Evolutionary conservation across 2,113 vertebrate species (phyloP), one percentile per base, ranked within the genome.

Genomic region (Aspiorhynchus laticeps): DNA sequence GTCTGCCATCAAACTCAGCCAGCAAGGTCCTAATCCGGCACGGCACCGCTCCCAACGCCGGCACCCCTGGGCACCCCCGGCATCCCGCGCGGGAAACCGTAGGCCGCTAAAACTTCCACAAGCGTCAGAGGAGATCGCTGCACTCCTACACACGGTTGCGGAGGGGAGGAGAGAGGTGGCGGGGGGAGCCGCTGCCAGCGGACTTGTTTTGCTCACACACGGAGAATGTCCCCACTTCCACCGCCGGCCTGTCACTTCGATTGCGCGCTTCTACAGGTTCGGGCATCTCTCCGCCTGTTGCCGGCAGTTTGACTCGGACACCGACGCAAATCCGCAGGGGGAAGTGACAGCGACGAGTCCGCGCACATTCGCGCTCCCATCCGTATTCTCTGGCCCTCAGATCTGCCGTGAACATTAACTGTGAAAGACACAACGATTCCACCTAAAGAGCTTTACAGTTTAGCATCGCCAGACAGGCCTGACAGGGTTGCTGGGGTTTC

Each of bases 1-100:
- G 94, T 98, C 96, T 96, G 95, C 94, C 96, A 95, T 97, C 97
- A 97, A 96, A 92, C 92, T 91, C 94, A 95, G 94, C 93, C 94
- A 95, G 94, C 92, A 87, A 94, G 90, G 90, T 15, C 93, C 95
- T 97, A 96, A 98, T 97, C 92, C 93, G 96, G 96, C 93, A 91
- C 95, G 96, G 95, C 97, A 96, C 92, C 84, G 86, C 94, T 97
- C 93, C 95, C 94, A 96, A 96, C 92, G 96, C 91, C 73, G 91
- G 92, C 90, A n/a, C 82, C n/a, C 53, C 83, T 11, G 93, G 94
- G 93, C 90, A 83, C 46, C 41, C 73, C 90, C 88, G 76, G 74
- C 90, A 93, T 88, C 83, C 43, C 63, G 41, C 3, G 17, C 7
- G 19, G 90, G 87, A 88, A 38, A 84, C 92, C 91, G 85, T 11